Base-by-base conservation (phyloP, 2,888 invertebrate genomes). In the Diadegma fenestrale region DNA sequence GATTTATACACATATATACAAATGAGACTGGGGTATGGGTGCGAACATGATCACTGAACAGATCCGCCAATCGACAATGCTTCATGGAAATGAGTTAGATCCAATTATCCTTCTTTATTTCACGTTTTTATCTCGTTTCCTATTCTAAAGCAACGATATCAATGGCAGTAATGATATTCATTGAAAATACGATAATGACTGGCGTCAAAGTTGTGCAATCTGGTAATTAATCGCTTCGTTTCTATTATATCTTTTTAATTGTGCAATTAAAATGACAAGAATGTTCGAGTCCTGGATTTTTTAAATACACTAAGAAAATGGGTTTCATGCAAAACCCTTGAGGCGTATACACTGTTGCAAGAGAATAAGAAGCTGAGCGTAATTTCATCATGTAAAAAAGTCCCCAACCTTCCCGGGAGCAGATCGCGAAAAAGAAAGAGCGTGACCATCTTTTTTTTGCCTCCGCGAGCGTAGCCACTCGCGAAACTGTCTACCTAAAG, bases 401-500 rank as follows among this genome's bases (percentile, higher is more conserved):
- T 73, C 4, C 54, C 17, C 64, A 58, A 48, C 54, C 77, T 68
- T 43, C 58, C 30, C 30, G 66, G 14, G 66, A 43, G 37, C 43
- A 66, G 66, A 63, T 37, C 51, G 22, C 5, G 63, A 80, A 71
- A 64, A 79, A 83, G 61, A 64, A 71, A 73, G 45, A 75, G 71
- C 77, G 80, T 72, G 64, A 80, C 72, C 66, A 58, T 80, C 58
- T 58, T 58, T 84, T n/a, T 76, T 84, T 80, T 48, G 63, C 41
- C 19, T 22, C 68, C 69, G 73, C 61, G 66, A 75, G 26, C 33
- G 48, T 63, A n/a, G n/a, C 51, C 22, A 73, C 73, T 51, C 64
- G 51, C 12, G 66, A 22, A 64, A 48, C 22, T 26, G n/a, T 72
- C 72, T 30, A 43, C 41, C 54, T 12, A 58, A 58, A 58, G 26